Percentiles rank a stretch among this genome's conserved stretches.
phyloP scores from a whole-genome alignment of 2,888 invertebrate species.

The Cremastinae sp. region DNA sequence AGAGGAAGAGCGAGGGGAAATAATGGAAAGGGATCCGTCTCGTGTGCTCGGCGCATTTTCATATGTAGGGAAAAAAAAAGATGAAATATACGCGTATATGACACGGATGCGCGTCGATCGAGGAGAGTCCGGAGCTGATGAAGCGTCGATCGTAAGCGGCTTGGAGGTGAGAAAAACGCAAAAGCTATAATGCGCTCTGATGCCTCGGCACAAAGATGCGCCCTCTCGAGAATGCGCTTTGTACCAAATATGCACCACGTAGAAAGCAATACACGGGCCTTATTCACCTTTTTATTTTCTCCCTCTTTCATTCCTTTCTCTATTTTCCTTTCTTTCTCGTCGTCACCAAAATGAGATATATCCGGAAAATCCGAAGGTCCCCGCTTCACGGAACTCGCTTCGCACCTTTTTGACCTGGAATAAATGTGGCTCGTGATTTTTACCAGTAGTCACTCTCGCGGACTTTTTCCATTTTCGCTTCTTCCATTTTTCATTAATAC shows the following conservation, averaged over 20 bases:
- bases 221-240: conserved; percentile 55
- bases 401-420: no score
- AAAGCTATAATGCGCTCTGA: conserved; percentile 57
- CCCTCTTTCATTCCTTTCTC: no score
- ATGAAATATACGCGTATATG: neutral
- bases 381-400: no score
- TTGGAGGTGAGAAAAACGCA: conserved; percentile 64
- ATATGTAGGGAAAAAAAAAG: conserved; percentile 9
- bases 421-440: no score
- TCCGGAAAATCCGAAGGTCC: conserved; percentile 27
- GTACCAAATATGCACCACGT: conserved; percentile 41
- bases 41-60: conserved; percentile 33
- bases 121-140: conserved; percentile 39
- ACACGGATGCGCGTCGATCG: conserved; percentile 27
- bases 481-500: no score
- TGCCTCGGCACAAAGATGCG: conserved; percentile 50
- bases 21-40: no score
- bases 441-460: no score
- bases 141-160: conserved; percentile 77
- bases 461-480: no score
- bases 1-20: no score
- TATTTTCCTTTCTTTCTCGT: no score
- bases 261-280: neutral
- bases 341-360: conserved; percentile 33
- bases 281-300: conserved; percentile 31